Evolutionary conservation across 1,140 invertebrate species (phyloP).

Genomic region (Apolygus lucorum): DNA sequence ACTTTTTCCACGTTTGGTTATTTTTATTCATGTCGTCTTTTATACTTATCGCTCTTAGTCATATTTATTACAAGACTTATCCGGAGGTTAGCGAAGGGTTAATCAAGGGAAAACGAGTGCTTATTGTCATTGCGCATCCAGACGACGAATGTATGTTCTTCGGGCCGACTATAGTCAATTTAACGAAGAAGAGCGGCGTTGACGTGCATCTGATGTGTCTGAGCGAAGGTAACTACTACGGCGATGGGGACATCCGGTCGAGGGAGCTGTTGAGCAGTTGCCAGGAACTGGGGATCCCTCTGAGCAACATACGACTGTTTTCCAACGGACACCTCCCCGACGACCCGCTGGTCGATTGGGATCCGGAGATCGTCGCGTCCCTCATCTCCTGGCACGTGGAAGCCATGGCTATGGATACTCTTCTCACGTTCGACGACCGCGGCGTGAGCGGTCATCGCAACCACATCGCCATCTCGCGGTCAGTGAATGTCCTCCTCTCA

Average conservation of each 20-base stretch:
- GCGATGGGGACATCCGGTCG: slow-evolving; percentile 55
- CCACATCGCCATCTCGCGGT: slow-evolving; percentile 75
- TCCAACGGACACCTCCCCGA: slow-evolving; percentile 65
- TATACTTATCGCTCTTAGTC: neutral
- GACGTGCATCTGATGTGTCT: slow-evolving; percentile 76
- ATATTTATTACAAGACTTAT: neutral
- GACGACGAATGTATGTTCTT: slow-evolving; percentile 99
- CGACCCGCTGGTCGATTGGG: slow-evolving; percentile 64
- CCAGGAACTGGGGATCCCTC: slow-evolving; percentile 62
- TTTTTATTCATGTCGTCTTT: slow-evolving; percentile 1
- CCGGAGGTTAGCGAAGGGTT: neutral
- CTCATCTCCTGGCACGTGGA: slow-evolving; percentile 63
- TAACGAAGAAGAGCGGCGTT: slow-evolving; percentile 50
- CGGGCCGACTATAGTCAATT: slow-evolving; percentile 74
- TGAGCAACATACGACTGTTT: slow-evolving; percentile 59
- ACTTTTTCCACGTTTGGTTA: neutral
- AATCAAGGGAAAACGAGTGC: slow-evolving; percentile 43
- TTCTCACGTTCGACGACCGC: slow-evolving; percentile 85
- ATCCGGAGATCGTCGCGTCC: slow-evolving; percentile 57
- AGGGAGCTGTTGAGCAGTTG: slow-evolving; percentile 73
- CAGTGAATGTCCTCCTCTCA: slow-evolving; percentile 62
- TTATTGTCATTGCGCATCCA: slow-evolving; percentile 86
- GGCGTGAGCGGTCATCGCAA: slow-evolving; percentile 85
- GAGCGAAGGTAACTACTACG: slow-evolving; percentile 67
- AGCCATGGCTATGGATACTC: slow-evolving; percentile 63